Percentiles rank a stretch among this genome's conserved stretches.
Conservation (phyloP, 1,140 invertebrate species). For the Cryptotermes secundus region DNA sequence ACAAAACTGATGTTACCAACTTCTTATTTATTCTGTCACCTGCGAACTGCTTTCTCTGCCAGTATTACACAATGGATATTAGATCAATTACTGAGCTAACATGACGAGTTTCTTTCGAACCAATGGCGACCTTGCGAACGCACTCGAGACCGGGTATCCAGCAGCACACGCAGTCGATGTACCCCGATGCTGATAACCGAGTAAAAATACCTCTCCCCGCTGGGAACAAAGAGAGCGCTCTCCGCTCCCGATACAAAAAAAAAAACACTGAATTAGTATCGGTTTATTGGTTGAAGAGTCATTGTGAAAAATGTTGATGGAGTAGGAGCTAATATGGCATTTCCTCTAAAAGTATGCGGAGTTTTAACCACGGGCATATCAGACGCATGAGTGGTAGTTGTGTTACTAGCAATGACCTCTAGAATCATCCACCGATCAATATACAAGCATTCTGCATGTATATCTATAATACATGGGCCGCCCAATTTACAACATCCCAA, state of each 20-base stretch:
- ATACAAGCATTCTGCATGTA: constrained; percentile 21
- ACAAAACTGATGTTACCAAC: too few relatives aligned
- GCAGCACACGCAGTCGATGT: not conserved
- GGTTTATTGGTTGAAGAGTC: constrained; percentile 8
- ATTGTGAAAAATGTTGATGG: constrained; percentile 4
- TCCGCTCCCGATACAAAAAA: not conserved
- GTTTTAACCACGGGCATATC: not conserved
- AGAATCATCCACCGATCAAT: not conserved
- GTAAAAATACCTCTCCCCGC: not conserved
- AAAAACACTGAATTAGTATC: constrained; percentile 8
- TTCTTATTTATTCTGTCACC: too few relatives aligned
- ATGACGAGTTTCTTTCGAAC: too few relatives aligned
- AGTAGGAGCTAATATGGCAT: not conserved
- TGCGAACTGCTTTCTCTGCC: too few relatives aligned
- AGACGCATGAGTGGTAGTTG: not conserved
- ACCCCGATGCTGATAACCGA: not conserved
- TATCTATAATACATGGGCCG: not conserved
- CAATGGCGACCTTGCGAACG: not conserved
- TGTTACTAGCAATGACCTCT: not conserved
- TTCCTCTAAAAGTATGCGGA: not conserved
- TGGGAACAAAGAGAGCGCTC: not conserved
- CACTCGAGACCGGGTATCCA: not conserved
- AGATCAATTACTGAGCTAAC: too few relatives aligned
- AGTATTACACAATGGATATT: too few relatives aligned
- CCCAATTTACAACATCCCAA: not conserved